Base-by-base conservation (phyloP, 2,797 vertebrate genomes). In the Mormyrops boulengeri region DNA sequence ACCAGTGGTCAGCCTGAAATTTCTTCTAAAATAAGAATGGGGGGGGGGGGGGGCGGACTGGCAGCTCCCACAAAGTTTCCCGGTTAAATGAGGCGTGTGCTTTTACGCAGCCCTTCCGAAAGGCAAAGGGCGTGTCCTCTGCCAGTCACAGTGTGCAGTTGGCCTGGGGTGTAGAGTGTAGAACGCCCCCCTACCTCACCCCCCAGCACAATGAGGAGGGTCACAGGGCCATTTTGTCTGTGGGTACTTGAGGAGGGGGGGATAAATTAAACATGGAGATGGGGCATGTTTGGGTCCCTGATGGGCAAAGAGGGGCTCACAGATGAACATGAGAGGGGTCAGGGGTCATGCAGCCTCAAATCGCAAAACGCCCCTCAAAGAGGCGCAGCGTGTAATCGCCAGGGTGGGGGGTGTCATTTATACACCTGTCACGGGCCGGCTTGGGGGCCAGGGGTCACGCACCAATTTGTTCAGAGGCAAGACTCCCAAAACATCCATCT, bases 341-440 rank as follows among this genome's bases (percentile, higher is more conserved):
- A 93, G 89, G 92, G 93, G 92, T 92, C 90, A 90, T 2, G 62
- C 90, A 90, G 91, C 91, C 91, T 92, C 91, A 92, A 92, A 92
- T 93, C 90, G 88, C 87, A 88, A 73, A 93, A 91, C 92, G 90
- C 92, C 92, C 92, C 91, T 93, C 92, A 93, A 93, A 93, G 90
- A 90, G 89, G 90, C 92, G 34, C 44, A 87, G 60, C 88, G 90
- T 91, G 90, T 92, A 90, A 92, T 92, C 62, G 87, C 85, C 53
- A 91, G 82, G 82, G 90, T 66, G 88, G 88, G 88, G 41, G 88
- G 89, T 89, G 90, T 91, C 92, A 91, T 85, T 92, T 91, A 90
- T 90, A 92, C 90, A 92, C 91, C 91, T 93, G 92, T 91, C 92
- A 93, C 7, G 50, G 53, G 88, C 44, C 88, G 89, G 90, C 90